Conservation (phyloP, 2,888 invertebrate genomes). For the Troides aeacus region DNA sequence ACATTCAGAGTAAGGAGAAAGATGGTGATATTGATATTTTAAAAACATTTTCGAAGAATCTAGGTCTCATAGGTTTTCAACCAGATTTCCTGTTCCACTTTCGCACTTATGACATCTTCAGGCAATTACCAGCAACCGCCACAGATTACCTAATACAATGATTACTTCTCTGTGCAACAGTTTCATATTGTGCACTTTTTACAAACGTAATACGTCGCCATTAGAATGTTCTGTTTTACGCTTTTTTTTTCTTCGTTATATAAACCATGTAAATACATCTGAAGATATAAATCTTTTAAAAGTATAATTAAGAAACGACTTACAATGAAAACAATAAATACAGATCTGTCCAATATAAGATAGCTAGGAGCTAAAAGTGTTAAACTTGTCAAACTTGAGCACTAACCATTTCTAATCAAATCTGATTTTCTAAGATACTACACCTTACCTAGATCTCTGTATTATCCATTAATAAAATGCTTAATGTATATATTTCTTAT, state of each 20-base stretch:
- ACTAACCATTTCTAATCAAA: no score
- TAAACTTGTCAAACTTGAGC: no score
- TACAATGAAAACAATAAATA: neutral
- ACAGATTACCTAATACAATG: conserved; percentile 8
- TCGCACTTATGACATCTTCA: conserved; percentile 21
- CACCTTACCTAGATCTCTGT: no score
- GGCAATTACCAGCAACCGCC: conserved; percentile 8
- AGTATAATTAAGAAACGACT: neutral
- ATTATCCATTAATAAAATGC: no score
- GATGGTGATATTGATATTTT: no score
- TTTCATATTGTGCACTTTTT: conserved; percentile 4
- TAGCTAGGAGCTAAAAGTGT: no score
- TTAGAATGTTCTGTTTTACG: neutral
- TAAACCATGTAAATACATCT: neutral
- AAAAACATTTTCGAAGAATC: no score
- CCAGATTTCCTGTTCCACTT: conserved; percentile 11
- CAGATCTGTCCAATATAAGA: no score
- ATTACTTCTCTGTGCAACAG: conserved; percentile 7
- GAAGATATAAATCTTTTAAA: neutral
- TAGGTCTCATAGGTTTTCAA: neutral
- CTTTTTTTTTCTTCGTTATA: neutral
- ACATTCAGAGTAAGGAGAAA: no score
- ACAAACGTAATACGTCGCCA: neutral
- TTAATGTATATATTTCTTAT: no score
- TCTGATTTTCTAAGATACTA: no score